These are phyloP conservation scores for Datnioides undecimradiatus DNA, from an alignment of 2,113 vertebrate genomes.

Conservation along the genomic window DNA sequence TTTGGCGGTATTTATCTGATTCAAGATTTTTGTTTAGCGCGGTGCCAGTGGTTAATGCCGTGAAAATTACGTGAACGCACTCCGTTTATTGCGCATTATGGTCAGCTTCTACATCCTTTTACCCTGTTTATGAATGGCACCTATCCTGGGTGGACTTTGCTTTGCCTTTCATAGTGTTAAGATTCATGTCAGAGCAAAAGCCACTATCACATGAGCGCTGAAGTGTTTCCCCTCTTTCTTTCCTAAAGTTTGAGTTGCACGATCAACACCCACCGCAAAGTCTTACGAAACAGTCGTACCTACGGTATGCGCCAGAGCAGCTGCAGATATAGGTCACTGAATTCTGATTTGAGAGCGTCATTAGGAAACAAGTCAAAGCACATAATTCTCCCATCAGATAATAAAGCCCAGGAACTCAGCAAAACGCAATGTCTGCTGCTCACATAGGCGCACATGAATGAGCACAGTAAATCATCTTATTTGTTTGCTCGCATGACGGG, in stretches of 20 bases:
- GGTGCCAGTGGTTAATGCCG: constrained; percentile 10
- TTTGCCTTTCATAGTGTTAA: constrained; percentile 5
- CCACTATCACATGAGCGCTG: constrained; percentile 34
- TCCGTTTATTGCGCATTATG: constrained; percentile 7
- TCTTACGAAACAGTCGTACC: not conserved
- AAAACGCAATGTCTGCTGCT: constrained; percentile 2
- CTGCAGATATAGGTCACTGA: not conserved
- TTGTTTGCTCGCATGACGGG: constrained; percentile 25
- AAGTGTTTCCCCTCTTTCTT: too few relatives aligned
- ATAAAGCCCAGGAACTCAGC: constrained; percentile 12
- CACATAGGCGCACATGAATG: constrained; percentile 33
- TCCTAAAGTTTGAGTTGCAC: constrained; percentile 35
- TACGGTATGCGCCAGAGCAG: not conserved
- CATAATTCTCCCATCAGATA: constrained; percentile 35
- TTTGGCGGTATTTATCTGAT: constrained; percentile 12
- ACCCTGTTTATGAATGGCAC: not conserved
- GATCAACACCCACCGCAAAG: not conserved
- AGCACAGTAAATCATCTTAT: constrained; percentile 46
- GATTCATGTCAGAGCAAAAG: constrained; percentile 38
- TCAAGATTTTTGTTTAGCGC: not conserved
- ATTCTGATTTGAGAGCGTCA: not conserved
- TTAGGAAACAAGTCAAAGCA: constrained; percentile 28
- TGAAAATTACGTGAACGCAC: not conserved
- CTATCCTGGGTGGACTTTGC: constrained; percentile 11
- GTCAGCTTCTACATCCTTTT: constrained; percentile 10